Evolutionary conservation across 2,888 invertebrate genomes (phyloP), one percentile per base, ranked within the genome.

Genomic region (Perithous albicinctus): DNA sequence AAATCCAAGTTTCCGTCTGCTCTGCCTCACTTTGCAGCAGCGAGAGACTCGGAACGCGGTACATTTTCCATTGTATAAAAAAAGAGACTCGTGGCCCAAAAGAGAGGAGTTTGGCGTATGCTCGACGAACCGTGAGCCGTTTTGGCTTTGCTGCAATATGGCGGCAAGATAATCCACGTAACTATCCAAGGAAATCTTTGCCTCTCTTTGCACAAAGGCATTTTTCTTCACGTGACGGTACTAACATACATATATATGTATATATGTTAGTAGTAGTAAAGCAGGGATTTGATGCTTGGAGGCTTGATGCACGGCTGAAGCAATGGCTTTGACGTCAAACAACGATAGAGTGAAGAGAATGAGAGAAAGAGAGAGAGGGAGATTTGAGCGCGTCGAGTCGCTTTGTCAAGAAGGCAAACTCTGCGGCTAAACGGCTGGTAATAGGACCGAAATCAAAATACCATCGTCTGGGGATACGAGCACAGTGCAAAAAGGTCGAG

Each of bases 371-470:
- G 63, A 80, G 75, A 82, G 86, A 83, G 86, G 87, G 85, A 89
- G 88, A 90, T 87, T 77, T 82, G 66, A 70, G 78, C 77, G 74
- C 59, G 73, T 87, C 90, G 87, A 91, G 92, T 92, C 91, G 92
- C 91, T 89, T 91, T 92, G 92, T 91, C 91, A 91, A 92, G 88
- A 92, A 92, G 92, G 92, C 92, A 92, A 92, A 91, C 82, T 83
- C 76, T 87, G 87, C 87, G 85, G 84, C 88, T 91, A 91, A 92
- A 91, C 91, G 90, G 86, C 87, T 88, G 84, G 90, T 91, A 92
- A 92, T 91, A 85, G 87, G 88, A 86, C 86, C 87, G 84, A 86
- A 90, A 92, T 92, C 89, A 89, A 90, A 90, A 89, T 90, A 90
- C 87, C 88, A 89, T 89, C 88, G 88, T 89, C 84, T 86, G 78